These are phyloP conservation scores for Xylophagus ater DNA, from an alignment of 2,888 invertebrate species.

Conservation along the genomic window DNA sequence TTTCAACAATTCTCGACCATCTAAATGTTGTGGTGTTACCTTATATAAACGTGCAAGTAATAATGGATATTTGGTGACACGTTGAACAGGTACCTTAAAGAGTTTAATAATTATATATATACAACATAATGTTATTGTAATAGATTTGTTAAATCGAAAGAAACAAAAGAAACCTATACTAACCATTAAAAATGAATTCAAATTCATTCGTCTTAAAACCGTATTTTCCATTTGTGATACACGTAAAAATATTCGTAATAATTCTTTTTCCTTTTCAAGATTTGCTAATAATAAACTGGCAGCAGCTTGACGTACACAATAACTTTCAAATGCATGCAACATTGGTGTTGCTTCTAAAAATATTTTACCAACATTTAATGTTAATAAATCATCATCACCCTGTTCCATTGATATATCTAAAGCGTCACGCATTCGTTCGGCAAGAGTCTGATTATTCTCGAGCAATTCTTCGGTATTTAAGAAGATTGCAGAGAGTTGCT, in stretches of 20 bases:
- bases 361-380: conserved; percentile 82
- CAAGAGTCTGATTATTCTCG: conserved; percentile 74
- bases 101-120: not conserved
- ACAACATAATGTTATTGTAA: too few species aligned
- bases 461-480: conserved; percentile 86
- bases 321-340: conserved; percentile 90
- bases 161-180: too few species aligned
- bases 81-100: conserved; percentile 78
- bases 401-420: conserved; percentile 76
- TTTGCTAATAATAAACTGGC: conserved; percentile 80
- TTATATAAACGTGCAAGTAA: conserved; percentile 81
- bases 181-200: conserved; percentile 96
- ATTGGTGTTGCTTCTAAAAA: conserved; percentile 84
- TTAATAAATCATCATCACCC: conserved; percentile 71
- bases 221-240: conserved; percentile 96
- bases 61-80: conserved; percentile 93
- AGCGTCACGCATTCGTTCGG: conserved; percentile 74
- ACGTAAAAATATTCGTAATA: conserved; percentile 83
- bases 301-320: conserved; percentile 86
- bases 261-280: conserved; percentile 88
- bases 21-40: conserved; percentile 76
- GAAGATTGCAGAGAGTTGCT: conserved; percentile 86
- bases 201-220: conserved; percentile 83
- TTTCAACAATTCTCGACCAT: conserved; percentile 70
- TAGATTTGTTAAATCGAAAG: conserved; percentile 9